A percentile compares a stretch with the other conserved stretches of the same genome.
Conservation (phyloP, 1,140 invertebrate genomes). For the Pseudomyrmex pallidus region DNA sequence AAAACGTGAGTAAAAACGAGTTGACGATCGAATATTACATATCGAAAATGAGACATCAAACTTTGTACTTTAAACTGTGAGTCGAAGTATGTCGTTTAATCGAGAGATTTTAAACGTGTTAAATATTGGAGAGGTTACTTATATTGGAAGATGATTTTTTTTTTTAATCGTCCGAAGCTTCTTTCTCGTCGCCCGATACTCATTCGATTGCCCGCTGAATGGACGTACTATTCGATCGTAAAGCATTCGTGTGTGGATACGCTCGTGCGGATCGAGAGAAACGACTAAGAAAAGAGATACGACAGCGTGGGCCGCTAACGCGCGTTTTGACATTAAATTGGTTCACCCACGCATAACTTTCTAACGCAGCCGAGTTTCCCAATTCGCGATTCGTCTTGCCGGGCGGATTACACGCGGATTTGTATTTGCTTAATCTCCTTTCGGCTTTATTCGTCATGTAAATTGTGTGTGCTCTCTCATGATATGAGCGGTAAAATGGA, state of each 20-base stretch:
- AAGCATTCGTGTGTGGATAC: conserved; percentile 49
- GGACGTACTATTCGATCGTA: conserved; percentile 47
- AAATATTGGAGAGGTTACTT: too few species aligned
- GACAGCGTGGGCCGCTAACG: conserved; percentile 47
- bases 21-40: too few species aligned
- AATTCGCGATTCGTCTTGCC: conserved; percentile 52
- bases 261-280: conserved; percentile 3
- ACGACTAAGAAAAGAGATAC: conserved; percentile 15
- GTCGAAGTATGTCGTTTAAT: too few species aligned
- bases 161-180: conserved; percentile 28
- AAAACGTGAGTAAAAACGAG: too few species aligned
- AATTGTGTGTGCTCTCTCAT: too few species aligned
- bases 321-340: conserved; percentile 64
- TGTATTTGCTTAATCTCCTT: not conserved
- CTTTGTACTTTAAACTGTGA: too few species aligned
- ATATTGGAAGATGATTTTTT: conserved; percentile 24
- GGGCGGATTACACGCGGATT: not conserved
- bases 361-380: conserved; percentile 59
- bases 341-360: conserved; percentile 67
- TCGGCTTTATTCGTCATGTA: not conserved
- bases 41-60: too few species aligned
- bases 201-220: conserved; percentile 52
- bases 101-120: too few species aligned
- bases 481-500: too few species aligned
- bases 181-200: conserved; percentile 18